Evolutionary conservation across 2,888 invertebrate species (phyloP), one percentile per base, ranked within the genome.

Genomic region (Pandemis cinnamomeana): DNA sequence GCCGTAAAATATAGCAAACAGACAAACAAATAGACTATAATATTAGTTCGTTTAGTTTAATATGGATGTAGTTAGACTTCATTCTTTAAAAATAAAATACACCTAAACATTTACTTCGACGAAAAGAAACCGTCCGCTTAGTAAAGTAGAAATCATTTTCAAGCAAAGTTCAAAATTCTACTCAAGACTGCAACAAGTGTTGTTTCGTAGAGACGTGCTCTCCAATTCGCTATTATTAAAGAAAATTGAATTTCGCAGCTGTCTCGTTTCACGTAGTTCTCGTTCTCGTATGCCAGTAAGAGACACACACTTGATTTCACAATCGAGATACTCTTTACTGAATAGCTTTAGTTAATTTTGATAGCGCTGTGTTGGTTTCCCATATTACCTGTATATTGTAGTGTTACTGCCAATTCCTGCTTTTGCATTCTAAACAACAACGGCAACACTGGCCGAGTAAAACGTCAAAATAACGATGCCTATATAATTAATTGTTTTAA

Each of bases 171-270:
- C 67, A 41, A 67, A 67, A 55, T 67, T 55, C 67, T 53, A 67
- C 41, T 53, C 63, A 53, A 44, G 53, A 55, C 36, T 42, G 67
- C 67, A 67, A 67, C 67, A 67, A 67, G 67, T 66, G 66, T 66
- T 55, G 67, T 55, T 55, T 42, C 53, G 42, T 55, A 55, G 27
- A n/a, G n/a, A 41, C 42, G 55, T 51, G 36, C 66, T 66, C 51
- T 51, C 66, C 53, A 13, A 53, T 42, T 11, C 63, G 46, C 10
- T 10, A 64, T 46, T 20, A 44, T 64, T 46, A 64, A 7, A 41
- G n/a, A 67, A 15, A 42, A 15, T 42, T 42, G 41, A 55, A 42
- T 55, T 20, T 11, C 6, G 42, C 42, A 55, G 20, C 42, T 55
- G 42, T 42, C 41, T 42, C 55, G 42, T 67, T 55, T 55, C 20